Evolutionary conservation across 2,113 vertebrate genomes (phyloP).

Genomic region (Pungitius pungitius): DNA sequence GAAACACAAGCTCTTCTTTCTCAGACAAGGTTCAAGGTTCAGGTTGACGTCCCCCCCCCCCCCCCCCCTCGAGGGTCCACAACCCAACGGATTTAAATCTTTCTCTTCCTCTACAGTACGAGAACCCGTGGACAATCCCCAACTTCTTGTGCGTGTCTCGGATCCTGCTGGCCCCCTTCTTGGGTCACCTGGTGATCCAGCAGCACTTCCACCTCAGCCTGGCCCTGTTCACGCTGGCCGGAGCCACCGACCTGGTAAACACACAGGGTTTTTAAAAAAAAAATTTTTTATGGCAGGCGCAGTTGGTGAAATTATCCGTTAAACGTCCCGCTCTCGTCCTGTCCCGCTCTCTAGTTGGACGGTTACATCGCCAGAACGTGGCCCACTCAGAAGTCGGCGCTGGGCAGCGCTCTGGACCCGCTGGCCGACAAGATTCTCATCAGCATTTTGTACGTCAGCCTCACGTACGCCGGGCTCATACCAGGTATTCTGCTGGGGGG

Average conservation of each 20-base stretch:
- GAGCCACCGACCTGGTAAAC: constrained; percentile 93
- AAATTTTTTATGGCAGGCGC: no score
- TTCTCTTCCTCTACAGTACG: constrained; percentile 82
- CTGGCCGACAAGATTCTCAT: constrained; percentile 98
- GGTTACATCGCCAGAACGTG: constrained; percentile 97
- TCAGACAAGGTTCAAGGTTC: no score
- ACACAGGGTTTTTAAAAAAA: no score
- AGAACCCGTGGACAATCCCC: constrained; percentile 98
- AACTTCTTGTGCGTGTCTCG: constrained; percentile 93
- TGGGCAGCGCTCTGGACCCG: constrained; percentile 97
- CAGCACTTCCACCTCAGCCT: constrained; percentile 91
- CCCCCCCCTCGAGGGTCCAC: neutral
- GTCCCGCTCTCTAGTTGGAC: constrained; percentile 84
- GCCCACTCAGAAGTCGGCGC: constrained; percentile 94
- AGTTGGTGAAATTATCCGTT: no score
- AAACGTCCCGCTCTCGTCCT: no score
- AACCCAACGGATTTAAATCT: neutral
- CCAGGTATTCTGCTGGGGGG: constrained; percentile 90
- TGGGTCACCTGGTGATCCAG: constrained; percentile 92
- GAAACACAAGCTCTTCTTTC: no score
- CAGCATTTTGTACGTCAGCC: constrained; percentile 93
- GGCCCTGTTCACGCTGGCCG: constrained; percentile 90
- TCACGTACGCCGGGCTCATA: constrained; percentile 94
- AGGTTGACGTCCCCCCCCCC: neutral
- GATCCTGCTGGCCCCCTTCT: constrained; percentile 89